Conservation (phyloP, 2,888 invertebrate genomes). For the Dusona sp. region DNA sequence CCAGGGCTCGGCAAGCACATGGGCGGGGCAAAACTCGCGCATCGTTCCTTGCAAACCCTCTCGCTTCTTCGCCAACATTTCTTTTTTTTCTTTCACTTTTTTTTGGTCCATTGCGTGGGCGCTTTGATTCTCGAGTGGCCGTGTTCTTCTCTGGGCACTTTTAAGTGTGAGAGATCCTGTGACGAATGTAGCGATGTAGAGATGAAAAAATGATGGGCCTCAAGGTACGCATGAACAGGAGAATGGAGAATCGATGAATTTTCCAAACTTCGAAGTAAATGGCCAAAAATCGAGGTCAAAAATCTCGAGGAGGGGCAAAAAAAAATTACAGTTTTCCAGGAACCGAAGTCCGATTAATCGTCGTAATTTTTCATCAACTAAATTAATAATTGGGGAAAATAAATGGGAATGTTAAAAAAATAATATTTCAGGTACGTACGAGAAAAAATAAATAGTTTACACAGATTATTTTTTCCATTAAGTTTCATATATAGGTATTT, state of each 20-base stretch:
- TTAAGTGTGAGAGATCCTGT: slow-evolving; percentile 7
- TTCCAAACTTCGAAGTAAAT: not conserved
- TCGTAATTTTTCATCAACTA: not conserved
- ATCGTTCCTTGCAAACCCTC: slow-evolving; percentile 42
- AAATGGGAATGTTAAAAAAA: not conserved
- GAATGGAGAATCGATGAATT: slow-evolving; percentile 15
- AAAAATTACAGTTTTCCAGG: slow-evolving; percentile 2
- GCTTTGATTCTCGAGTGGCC: slow-evolving; percentile 43
- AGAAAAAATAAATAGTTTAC: slow-evolving; percentile 72
- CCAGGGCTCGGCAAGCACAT: slow-evolving; percentile 72
- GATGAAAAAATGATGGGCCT: slow-evolving; percentile 10
- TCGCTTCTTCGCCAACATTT: slow-evolving; percentile 34
- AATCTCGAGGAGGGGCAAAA: not conserved
- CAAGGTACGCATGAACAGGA: not conserved
- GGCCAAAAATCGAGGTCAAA: slow-evolving; percentile 13
- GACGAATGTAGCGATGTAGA: slow-evolving; percentile 38
- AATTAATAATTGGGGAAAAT: no score
- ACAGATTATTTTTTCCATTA: slow-evolving; percentile 78
- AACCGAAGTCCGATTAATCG: not conserved
- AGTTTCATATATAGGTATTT: slow-evolving; percentile 74
- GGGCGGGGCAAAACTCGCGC: slow-evolving; percentile 75
- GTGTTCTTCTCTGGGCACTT: slow-evolving; percentile 17
- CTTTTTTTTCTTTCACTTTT: not conserved
- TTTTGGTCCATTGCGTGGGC: slow-evolving; percentile 54
- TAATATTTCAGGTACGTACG: slow-evolving; percentile 9